phyloP scores from a whole-genome alignment of 2,113 vertebrate genomes.

The Aleadryas rufinucha region DNA sequence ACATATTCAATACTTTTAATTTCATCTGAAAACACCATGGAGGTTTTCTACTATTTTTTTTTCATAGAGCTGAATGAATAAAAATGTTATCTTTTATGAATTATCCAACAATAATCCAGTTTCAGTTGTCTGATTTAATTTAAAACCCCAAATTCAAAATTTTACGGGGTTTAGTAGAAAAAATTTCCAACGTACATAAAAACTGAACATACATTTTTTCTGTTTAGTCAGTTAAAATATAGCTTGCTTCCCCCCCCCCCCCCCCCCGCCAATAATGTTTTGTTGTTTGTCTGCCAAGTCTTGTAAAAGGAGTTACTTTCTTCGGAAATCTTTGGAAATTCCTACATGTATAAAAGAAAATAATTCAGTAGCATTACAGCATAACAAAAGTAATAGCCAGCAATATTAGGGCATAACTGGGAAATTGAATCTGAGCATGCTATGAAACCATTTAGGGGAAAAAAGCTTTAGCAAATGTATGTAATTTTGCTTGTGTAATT shows the following conservation, averaged over 20 bases:
- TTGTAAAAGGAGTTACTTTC: not conserved
- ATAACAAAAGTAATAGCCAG: not conserved
- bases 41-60: not conserved
- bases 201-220: not conserved
- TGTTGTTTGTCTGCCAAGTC: not conserved
- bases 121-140: not conserved
- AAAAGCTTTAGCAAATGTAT: not conserved
- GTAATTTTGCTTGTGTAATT: not conserved
- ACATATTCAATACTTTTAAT: not conserved
- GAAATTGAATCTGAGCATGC: not conserved
- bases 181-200: not conserved
- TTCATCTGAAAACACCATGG: not conserved
- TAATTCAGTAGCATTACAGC: not conserved
- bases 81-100: not conserved
- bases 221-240: not conserved
- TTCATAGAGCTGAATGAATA: not conserved
- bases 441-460: constrained; percentile 1
- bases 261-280: not conserved
- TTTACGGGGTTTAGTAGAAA: not conserved
- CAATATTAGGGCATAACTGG: not conserved
- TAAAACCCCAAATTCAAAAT: not conserved
- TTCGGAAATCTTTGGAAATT: not conserved
- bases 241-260: no score
- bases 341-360: not conserved
- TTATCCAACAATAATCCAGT: not conserved